Evolutionary conservation across 2,113 vertebrate genomes (phyloP).

Genomic region (Kryptolebias marmoratus): DNA sequence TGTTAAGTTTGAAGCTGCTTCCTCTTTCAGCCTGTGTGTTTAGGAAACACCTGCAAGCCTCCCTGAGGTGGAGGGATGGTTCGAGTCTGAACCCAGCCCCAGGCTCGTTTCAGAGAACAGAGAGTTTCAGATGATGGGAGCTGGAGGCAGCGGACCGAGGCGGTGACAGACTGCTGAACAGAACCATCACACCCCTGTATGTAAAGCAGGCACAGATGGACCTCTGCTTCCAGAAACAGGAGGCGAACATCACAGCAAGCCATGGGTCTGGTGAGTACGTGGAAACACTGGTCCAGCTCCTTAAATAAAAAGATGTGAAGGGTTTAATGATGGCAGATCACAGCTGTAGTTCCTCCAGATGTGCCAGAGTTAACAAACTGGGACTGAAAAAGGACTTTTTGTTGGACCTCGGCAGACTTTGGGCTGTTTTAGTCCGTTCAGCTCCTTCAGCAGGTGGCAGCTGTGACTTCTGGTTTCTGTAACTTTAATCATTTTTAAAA

Average conservation of each 20-base stretch:
- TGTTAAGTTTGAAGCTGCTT: slow-evolving; percentile 26
- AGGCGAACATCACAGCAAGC: neutral
- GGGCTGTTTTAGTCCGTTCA: too few relatives aligned
- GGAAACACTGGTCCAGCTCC: neutral
- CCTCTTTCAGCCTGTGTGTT: slow-evolving; percentile 43
- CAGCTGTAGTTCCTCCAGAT: too few relatives aligned
- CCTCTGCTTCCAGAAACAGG: slow-evolving; percentile 9
- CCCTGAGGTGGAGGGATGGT: neutral
- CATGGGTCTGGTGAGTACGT: slow-evolving; percentile 61
- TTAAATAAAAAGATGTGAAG: too few relatives aligned
- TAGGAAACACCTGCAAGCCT: slow-evolving; percentile 66
- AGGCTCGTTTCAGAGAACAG: neutral
- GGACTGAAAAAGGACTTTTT: too few relatives aligned
- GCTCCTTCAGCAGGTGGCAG: too few relatives aligned
- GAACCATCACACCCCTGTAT: slow-evolving; percentile 16
- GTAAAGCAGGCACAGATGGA: slow-evolving; percentile 43
- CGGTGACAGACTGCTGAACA: neutral
- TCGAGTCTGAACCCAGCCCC: neutral
- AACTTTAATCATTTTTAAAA: too few relatives aligned
- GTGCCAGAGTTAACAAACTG: too few relatives aligned
- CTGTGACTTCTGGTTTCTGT: too few relatives aligned
- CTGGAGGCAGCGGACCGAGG: neutral
- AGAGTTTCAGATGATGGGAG: neutral
- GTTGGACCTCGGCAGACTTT: too few relatives aligned
- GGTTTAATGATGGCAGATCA: too few relatives aligned